These are phyloP conservation scores for Ptilorrhoa leucosticta DNA, from an alignment of 2,113 vertebrate genomes.

Conservation along the genomic window DNA sequence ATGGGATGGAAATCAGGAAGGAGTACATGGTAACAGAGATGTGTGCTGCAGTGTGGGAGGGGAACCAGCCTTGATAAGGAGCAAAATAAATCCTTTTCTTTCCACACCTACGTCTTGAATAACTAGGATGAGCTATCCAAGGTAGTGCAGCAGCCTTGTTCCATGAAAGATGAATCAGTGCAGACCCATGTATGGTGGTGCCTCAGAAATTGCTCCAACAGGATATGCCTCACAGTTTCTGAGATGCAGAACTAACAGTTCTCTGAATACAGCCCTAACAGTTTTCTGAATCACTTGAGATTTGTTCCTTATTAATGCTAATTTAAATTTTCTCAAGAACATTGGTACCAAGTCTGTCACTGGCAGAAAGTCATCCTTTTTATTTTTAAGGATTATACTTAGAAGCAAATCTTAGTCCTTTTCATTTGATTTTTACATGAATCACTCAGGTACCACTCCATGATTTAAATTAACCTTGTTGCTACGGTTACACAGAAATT, in stretches of 20 bases:
- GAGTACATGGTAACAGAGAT: background rate
- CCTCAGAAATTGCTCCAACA: background rate
- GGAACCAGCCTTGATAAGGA: background rate
- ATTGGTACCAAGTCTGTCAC: background rate
- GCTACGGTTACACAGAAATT: background rate
- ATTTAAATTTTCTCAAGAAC: background rate
- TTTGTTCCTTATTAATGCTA: constrained; percentile 16
- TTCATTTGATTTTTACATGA: background rate
- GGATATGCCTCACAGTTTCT: background rate
- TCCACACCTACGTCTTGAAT: background rate
- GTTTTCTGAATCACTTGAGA: background rate
- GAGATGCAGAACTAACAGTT: constrained; percentile 8
- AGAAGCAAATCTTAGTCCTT: background rate
- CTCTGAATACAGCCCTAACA: no score
- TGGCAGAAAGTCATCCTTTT: background rate
- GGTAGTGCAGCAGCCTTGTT: background rate
- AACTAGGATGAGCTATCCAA: background rate
- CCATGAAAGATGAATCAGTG: background rate
- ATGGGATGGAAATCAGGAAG: background rate
- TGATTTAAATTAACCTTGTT: background rate
- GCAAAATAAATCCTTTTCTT: background rate
- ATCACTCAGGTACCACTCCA: background rate
- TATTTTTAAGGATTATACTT: background rate
- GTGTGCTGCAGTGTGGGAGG: background rate
- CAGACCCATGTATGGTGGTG: background rate